A percentile compares a stretch with the other conserved stretches of the same genome.
Conservation (phyloP, 1,140 invertebrate species). For the Rhopalosiphum padi region DNA sequence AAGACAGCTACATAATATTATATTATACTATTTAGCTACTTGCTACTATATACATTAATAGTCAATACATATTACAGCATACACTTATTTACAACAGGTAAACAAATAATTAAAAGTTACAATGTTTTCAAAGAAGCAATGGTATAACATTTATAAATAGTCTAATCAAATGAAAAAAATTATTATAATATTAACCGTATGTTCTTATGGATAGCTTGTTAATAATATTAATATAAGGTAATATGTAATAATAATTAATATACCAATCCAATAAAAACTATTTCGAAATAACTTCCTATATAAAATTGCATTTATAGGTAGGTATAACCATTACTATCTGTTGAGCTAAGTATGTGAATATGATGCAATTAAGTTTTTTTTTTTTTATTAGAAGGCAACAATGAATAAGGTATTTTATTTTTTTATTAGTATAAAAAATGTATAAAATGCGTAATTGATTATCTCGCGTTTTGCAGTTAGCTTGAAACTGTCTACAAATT, state of each 20-base stretch:
- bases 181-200: background rate
- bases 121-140: background rate
- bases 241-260: background rate
- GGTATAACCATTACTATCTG: background rate
- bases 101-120: background rate
- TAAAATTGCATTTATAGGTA: background rate
- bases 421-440: slow-evolving; percentile 8
- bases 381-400: background rate
- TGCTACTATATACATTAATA: background rate
- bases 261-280: background rate
- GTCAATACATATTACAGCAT: too few relatives aligned
- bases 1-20: background rate
- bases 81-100: background rate
- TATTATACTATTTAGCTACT: background rate
- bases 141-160: background rate
- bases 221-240: too few relatives aligned
- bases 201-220: background rate
- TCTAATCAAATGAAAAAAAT: background rate
- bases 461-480: background rate
- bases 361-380: background rate
- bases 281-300: background rate
- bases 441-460: background rate
- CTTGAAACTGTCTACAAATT: too few relatives aligned
- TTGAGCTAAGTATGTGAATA: background rate
- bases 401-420: slow-evolving; percentile 11